Percentiles rank a stretch among this genome's conserved stretches.
Evolutionary conservation across 2,888 invertebrate genomes (phyloP).

Genomic region (Octodonta nipae): DNA sequence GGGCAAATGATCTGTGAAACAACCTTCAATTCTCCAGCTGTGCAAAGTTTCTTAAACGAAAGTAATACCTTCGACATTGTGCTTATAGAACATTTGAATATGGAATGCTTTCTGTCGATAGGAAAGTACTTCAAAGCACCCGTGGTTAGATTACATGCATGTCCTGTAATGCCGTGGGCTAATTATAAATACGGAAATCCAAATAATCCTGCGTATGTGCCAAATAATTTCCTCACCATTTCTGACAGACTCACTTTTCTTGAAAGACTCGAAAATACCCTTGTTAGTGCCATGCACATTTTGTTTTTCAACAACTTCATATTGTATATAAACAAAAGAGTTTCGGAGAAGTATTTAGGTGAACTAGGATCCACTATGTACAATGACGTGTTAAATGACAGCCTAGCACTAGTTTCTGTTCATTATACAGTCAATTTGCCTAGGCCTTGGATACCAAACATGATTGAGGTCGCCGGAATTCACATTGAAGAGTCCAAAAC

Average conservation of each 20-base stretch:
- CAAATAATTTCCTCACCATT: conserved; percentile 35
- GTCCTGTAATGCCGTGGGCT: conserved; percentile 31
- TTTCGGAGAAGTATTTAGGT: conserved; percentile 23
- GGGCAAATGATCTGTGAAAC: conserved; percentile 24
- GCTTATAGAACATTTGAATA: conserved; percentile 54
- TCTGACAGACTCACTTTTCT: conserved; percentile 27
- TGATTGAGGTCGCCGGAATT: conserved; percentile 43
- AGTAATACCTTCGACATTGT: conserved; percentile 55
- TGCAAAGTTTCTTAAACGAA: too few species aligned
- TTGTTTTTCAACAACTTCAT: conserved; percentile 16
- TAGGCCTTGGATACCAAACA: conserved; percentile 35
- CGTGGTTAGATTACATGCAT: conserved; percentile 39
- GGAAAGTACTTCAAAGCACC: conserved; percentile 49
- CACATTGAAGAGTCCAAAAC: conserved; percentile 32
- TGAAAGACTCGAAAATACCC: conserved; percentile 35
- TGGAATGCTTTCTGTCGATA: conserved; percentile 53
- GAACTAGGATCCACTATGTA: conserved; percentile 24
- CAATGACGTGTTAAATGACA: conserved; percentile 35
- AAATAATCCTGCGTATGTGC: conserved; percentile 38
- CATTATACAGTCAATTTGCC: conserved; percentile 34
- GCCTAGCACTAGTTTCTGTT: conserved; percentile 38
- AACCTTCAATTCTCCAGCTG: conserved; percentile 5
- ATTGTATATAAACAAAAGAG: conserved; percentile 15
- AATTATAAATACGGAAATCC: conserved; percentile 38
- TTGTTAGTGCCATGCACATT: conserved; percentile 16